phyloP scores from a whole-genome alignment of 2,888 invertebrate species.

The Plagiodera versicolora region DNA sequence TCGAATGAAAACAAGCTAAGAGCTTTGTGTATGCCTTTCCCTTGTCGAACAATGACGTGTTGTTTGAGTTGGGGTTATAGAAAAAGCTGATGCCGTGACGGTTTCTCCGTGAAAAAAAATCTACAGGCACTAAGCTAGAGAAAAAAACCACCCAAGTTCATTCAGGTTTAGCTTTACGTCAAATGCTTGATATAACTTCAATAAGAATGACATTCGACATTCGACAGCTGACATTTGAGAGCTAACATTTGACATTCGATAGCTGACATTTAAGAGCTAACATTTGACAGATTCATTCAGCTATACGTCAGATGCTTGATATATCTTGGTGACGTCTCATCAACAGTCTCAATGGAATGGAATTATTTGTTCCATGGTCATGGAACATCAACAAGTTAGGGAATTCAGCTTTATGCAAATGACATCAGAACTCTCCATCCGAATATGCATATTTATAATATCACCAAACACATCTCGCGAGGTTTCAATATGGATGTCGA shows the following conservation, averaged over 20 bases:
- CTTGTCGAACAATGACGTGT: slow-evolving; percentile 16
- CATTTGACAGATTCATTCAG: too few species aligned
- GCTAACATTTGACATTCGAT: too few species aligned
- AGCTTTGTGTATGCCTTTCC: slow-evolving; percentile 26
- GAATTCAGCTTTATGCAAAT: not conserved
- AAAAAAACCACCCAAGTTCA: too few species aligned
- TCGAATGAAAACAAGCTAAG: slow-evolving; percentile 38
- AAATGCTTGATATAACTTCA: too few species aligned
- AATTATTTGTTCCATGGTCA: too few species aligned
- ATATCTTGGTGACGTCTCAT: too few species aligned
- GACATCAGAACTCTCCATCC: slow-evolving; percentile 17
- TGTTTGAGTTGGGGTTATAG: slow-evolving; percentile 22
- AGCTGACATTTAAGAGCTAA: too few species aligned
- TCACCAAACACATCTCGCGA: not conserved
- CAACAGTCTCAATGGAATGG: too few species aligned
- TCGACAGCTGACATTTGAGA: too few species aligned
- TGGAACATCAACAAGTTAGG: not conserved
- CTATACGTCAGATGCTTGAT: too few species aligned
- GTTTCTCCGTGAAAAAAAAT: not conserved
- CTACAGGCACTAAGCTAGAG: not conserved
- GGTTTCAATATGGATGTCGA: not conserved
- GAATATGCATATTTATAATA: slow-evolving; percentile 23
- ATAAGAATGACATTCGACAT: too few species aligned
- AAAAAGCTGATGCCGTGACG: slow-evolving; percentile 6
- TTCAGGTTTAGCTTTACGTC: too few species aligned